phyloP scores from a whole-genome alignment of 2,888 invertebrate genomes.

The Portevinia maculata region DNA sequence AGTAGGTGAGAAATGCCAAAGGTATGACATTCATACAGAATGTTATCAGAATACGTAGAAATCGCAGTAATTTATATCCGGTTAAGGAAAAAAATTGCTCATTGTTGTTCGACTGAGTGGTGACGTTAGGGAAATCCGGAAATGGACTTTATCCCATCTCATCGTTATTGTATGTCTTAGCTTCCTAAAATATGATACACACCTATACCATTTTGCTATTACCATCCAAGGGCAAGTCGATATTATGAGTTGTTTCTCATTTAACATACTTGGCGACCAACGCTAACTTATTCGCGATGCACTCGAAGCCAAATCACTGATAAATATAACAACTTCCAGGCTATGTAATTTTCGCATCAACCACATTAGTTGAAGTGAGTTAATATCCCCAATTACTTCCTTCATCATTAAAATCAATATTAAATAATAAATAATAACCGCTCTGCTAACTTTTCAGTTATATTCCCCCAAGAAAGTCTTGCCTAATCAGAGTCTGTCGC shows the following conservation, averaged over 20 bases:
- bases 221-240: not conserved
- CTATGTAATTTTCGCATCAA: constrained; percentile 68
- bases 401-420: constrained; percentile 71
- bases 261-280: not conserved
- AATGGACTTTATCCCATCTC: no score
- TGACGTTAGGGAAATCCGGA: no score
- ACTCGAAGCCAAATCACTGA: not conserved
- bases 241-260: not conserved
- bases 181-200: not conserved
- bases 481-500: constrained; percentile 55
- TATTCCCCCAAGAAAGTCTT: constrained; percentile 5
- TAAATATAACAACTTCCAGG: constrained; percentile 13
- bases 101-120: no score
- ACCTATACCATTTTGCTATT: not conserved
- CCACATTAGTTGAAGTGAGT: constrained; percentile 41
- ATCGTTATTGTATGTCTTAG: no score
- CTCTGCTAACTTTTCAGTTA: constrained; percentile 71
- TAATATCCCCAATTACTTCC: constrained; percentile 61
- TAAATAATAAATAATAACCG: constrained; percentile 70
- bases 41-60: no score
- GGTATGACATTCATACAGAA: no score
- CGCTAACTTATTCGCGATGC: not conserved
- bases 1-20: no score
- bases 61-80: no score
- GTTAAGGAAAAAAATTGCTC: no score